Conservation (phyloP, 2,888 invertebrate genomes). For the Papilio elwesi region DNA sequence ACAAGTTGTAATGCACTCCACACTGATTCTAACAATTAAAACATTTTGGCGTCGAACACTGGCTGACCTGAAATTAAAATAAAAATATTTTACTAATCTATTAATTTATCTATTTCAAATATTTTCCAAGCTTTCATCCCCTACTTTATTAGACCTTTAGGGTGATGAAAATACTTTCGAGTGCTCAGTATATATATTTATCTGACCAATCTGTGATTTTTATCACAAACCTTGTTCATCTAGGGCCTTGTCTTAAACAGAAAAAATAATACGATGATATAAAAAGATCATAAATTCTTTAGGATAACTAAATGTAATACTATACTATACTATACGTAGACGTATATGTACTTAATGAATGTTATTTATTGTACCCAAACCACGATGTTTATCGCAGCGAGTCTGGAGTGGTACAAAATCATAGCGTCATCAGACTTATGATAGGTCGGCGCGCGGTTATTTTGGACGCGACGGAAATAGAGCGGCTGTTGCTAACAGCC, state of each 20-base stretch:
- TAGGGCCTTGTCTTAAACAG: too few species aligned
- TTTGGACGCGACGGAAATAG: conserved; percentile 30
- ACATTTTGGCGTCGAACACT: conserved; percentile 13
- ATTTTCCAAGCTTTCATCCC: too few species aligned
- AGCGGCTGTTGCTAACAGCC: conserved; percentile 5
- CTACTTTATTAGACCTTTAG: too few species aligned
- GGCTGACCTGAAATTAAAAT: conserved; percentile 18
- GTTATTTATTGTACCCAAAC: conserved; percentile 6
- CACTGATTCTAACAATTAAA: conserved; percentile 9
- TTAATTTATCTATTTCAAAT: not conserved
- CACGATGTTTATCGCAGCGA: not conserved
- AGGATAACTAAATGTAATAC: too few species aligned
- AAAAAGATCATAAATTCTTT: too few species aligned
- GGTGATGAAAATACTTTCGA: too few species aligned
- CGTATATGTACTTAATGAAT: not conserved
- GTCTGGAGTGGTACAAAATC: not conserved
- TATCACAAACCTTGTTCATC: too few species aligned
- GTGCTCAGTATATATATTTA: too few species aligned
- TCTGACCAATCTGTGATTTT: too few species aligned
- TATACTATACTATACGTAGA: not conserved
- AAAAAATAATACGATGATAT: too few species aligned
- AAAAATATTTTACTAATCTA: not conserved
- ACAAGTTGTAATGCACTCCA: not conserved
- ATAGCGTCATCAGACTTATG: conserved; percentile 12
- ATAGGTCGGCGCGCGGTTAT: conserved; percentile 10